Evolutionary conservation across 2,888 invertebrate species (phyloP).

Genomic region (Ectobius pallidus): DNA sequence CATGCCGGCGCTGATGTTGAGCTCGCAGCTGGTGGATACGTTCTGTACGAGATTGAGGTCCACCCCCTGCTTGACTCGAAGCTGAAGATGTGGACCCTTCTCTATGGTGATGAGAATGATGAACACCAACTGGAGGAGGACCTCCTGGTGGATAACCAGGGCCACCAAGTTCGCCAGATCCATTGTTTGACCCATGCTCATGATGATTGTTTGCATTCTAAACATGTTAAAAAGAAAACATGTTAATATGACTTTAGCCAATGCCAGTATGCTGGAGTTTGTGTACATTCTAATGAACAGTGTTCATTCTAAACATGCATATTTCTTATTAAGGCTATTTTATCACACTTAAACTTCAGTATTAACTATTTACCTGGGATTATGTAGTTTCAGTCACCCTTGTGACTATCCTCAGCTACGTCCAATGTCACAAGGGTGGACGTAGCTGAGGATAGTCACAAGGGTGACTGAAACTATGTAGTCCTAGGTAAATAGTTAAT

Average conservation of each 20-base stretch:
- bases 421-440: no score
- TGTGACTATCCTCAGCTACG: no score
- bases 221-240: background rate
- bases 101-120: constrained; percentile 26
- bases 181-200: background rate
- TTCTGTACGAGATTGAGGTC: constrained; percentile 50
- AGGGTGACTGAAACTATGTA: no score
- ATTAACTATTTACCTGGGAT: no score
- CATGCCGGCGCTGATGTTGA: constrained; percentile 63
- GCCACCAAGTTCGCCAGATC: background rate
- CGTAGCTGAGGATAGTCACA: no score
- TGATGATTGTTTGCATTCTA: background rate
- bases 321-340: no score
- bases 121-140: background rate
- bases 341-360: no score
- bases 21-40: constrained; percentile 59
- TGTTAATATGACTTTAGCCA: no score
- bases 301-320: background rate
- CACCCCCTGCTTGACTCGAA: constrained; percentile 25
- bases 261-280: no score
- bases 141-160: background rate
- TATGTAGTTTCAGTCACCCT: no score
- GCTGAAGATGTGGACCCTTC: constrained; percentile 38
- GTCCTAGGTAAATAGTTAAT: no score
- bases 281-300: no score